phyloP scores from a whole-genome alignment of 2,113 vertebrate genomes.

The Perca fluviatilis region DNA sequence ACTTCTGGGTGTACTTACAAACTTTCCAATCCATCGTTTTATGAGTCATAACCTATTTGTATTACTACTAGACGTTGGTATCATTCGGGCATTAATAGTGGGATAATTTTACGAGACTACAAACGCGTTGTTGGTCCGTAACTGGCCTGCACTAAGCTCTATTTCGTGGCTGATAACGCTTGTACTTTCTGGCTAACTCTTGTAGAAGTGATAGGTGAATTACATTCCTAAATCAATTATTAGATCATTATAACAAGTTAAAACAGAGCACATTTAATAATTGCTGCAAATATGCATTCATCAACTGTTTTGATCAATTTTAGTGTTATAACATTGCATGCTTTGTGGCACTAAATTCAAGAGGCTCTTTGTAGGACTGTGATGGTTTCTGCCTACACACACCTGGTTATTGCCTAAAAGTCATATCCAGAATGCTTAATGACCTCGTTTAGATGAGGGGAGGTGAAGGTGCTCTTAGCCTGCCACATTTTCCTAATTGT shows the following conservation, averaged over 20 bases:
- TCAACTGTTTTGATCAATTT: not conserved
- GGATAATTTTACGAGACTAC: too few relatives aligned
- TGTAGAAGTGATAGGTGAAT: too few relatives aligned
- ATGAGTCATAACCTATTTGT: too few relatives aligned
- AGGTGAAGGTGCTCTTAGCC: conserved; percentile 83
- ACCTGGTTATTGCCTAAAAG: conserved; percentile 77
- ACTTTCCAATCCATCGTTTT: too few relatives aligned
- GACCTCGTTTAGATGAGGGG: conserved; percentile 84
- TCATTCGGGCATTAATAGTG: too few relatives aligned
- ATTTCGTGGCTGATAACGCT: too few relatives aligned
- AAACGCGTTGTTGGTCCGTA: too few relatives aligned
- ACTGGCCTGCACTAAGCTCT: too few relatives aligned
- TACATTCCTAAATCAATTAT: too few relatives aligned
- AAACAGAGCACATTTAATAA: not conserved
- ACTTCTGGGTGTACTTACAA: too few relatives aligned
- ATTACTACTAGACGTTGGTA: too few relatives aligned
- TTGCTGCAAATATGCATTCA: not conserved
- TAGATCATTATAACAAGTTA: not conserved
- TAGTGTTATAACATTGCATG: not conserved
- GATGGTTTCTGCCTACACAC: conserved; percentile 67
- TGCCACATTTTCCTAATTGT: conserved; percentile 88
- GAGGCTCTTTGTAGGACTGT: conserved; percentile 1
- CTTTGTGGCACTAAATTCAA: conserved; percentile 17
- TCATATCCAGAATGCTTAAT: conserved; percentile 87
- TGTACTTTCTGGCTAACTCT: too few relatives aligned